These are phyloP conservation scores for Phaonia tiefii DNA, from an alignment of 2,888 invertebrate genomes.

Conservation along the genomic window DNA sequence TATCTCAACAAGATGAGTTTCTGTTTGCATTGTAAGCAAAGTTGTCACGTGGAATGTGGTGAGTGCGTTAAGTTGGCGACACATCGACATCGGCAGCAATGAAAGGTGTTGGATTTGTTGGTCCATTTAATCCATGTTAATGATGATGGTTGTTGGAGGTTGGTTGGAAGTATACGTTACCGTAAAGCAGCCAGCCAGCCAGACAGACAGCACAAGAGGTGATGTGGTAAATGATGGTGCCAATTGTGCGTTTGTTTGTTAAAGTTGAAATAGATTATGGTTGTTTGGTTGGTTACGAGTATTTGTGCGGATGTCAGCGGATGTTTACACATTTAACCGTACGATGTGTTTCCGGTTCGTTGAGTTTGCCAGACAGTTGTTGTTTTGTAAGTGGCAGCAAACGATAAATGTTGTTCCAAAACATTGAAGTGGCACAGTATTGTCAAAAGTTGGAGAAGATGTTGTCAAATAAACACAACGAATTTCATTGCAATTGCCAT, in stretches of 20 bases:
- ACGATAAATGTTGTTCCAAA: conserved; percentile 2
- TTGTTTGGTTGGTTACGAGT: conserved; percentile 46
- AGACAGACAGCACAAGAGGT: not conserved
- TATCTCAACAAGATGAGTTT: conserved; percentile 84
- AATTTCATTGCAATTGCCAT: conserved; percentile 36
- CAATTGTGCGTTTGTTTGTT: conserved; percentile 39
- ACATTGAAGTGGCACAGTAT: not conserved
- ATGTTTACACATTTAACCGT: conserved; percentile 46
- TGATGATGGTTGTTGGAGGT: conserved; percentile 35
- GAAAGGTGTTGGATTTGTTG: no score
- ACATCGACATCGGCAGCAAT: conserved; percentile 42
- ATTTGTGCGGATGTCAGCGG: conserved; percentile 49
- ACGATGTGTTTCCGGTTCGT: conserved; percentile 60
- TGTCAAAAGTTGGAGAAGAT: not conserved
- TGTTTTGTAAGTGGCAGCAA: conserved; percentile 25
- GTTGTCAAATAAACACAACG: conserved; percentile 21
- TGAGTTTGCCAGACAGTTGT: conserved; percentile 34
- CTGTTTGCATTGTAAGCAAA: conserved; percentile 77
- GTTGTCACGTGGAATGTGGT: conserved; percentile 15
- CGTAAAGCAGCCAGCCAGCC: not conserved
- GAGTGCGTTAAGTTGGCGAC: conserved; percentile 46
- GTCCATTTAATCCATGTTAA: conserved; percentile 38
- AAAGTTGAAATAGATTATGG: not conserved
- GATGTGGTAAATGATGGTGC: conserved; percentile 25
- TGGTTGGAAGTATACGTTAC: conserved; percentile 11